Evolutionary conservation across 2,888 invertebrate species (phyloP).

Genomic region (Lypha dubia): DNA sequence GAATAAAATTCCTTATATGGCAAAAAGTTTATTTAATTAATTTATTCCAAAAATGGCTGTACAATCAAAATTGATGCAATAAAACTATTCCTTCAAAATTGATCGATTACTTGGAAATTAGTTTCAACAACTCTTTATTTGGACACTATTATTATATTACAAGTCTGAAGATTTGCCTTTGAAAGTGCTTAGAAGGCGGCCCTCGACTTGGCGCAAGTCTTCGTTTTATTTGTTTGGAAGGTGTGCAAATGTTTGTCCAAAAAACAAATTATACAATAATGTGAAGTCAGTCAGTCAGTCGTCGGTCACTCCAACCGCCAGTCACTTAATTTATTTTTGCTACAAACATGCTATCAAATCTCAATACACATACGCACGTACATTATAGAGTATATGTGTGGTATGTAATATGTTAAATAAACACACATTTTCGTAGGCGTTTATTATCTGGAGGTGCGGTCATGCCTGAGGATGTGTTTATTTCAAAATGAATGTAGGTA

Average conservation of each 20-base stretch:
- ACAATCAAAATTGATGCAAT: no score
- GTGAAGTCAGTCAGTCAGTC: slow-evolving; percentile 53
- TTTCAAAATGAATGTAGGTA: slow-evolving; percentile 36
- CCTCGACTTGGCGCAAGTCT: slow-evolving; percentile 14
- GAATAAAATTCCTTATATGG: no score
- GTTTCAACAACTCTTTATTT: no score
- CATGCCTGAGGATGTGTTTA: slow-evolving; percentile 68
- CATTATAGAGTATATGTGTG: slow-evolving; percentile 7
- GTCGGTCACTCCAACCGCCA: slow-evolving; percentile 32
- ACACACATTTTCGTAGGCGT: slow-evolving; percentile 66
- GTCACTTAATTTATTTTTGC: slow-evolving; percentile 41
- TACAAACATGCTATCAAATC: slow-evolving; percentile 6
- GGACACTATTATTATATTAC: no score
- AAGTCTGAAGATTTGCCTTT: no score
- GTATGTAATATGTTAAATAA: slow-evolving; percentile 42
- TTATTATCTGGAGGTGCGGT: slow-evolving; percentile 69
- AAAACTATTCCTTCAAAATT: no score
- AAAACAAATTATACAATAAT: slow-evolving; percentile 70
- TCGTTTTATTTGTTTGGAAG: slow-evolving; percentile 50
- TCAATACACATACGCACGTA: background rate
- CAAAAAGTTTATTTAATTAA: no score
- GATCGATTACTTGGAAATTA: no score
- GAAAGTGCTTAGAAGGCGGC: background rate
- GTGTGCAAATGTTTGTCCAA: slow-evolving; percentile 67
- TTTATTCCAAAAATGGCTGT: no score